Conservation (phyloP, 2,797 vertebrate species). For the Phoebastria nigripes region DNA sequence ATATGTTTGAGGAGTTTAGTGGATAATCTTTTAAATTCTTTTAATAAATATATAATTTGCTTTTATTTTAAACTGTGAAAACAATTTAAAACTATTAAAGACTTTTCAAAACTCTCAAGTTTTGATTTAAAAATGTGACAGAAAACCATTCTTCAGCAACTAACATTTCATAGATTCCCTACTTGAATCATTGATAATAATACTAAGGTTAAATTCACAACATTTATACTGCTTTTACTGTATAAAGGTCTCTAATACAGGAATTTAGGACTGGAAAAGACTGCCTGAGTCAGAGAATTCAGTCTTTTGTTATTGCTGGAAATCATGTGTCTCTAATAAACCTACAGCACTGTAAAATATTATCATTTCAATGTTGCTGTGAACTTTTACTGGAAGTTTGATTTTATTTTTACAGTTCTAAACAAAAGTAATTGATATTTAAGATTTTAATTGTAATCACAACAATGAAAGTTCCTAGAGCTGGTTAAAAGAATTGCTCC, state of each 20-base stretch:
- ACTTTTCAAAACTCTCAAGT: neutral
- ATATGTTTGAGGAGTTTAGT: neutral
- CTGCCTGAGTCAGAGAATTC: neutral
- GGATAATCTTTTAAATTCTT: neutral
- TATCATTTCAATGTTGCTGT: neutral
- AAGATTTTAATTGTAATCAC: neutral
- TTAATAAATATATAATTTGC: neutral
- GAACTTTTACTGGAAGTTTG: neutral
- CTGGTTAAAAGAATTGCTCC: neutral
- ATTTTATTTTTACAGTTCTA: neutral
- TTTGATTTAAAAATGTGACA: neutral
- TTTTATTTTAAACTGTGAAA: neutral
- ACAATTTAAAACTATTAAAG: neutral
- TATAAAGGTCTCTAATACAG: neutral
- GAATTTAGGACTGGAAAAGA: neutral
- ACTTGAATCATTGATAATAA: neutral
- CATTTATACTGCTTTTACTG: neutral
- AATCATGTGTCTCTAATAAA: neutral
- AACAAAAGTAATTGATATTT: neutral
- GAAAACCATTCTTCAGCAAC: neutral
- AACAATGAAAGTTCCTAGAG: neutral
- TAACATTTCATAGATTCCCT: neutral
- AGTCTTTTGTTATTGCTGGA: neutral
- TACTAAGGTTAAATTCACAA: neutral
- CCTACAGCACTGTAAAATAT: neutral